Evolutionary conservation across 2,888 invertebrate species (phyloP).

Genomic region (Ectropis crepuscularia): DNA sequence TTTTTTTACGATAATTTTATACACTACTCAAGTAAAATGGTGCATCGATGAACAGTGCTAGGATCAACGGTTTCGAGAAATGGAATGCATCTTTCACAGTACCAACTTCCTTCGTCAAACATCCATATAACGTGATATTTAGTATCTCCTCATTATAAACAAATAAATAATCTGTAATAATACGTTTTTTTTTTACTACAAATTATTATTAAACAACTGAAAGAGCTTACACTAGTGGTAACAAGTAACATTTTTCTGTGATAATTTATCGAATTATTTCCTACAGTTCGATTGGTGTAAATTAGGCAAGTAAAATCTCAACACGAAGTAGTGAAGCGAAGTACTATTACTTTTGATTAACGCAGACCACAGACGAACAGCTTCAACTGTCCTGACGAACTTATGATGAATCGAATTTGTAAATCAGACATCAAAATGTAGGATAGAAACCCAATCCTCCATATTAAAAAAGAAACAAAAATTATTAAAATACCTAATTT

Average conservation of each 20-base stretch:
- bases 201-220: constrained; percentile 66
- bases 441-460: no score
- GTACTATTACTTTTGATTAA: neutral
- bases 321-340: constrained; percentile 7
- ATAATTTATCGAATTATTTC: constrained; percentile 42
- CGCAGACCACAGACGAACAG: neutral
- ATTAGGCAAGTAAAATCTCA: constrained; percentile 13
- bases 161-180: constrained; percentile 54
- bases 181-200: constrained; percentile 50
- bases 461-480: no score
- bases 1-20: constrained; percentile 54
- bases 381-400: no score
- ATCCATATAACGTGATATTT: constrained; percentile 63
- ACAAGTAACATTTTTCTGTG: constrained; percentile 74
- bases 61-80: constrained; percentile 71
- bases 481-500: no score
- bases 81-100: constrained; percentile 82
- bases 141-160: constrained; percentile 61
- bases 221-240: constrained; percentile 82
- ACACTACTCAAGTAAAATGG: constrained; percentile 66
- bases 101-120: constrained; percentile 60
- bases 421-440: no score
- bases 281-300: constrained; percentile 16
- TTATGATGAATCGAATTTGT: no score
- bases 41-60: constrained; percentile 79